phyloP scores from a whole-genome alignment of 1,140 invertebrate species.

The Drosophila biarmipes region DNA sequence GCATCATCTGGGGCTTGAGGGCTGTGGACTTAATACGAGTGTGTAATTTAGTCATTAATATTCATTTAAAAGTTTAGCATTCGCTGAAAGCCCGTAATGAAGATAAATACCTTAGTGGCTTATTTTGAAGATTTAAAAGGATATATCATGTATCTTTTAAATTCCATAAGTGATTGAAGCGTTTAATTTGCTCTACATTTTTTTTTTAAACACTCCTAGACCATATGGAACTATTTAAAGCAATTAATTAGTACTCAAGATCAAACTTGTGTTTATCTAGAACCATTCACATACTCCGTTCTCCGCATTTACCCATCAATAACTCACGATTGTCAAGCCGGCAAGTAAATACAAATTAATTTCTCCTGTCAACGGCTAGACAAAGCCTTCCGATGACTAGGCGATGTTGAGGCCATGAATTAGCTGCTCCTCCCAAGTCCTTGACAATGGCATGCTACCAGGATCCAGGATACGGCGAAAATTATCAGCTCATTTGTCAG shows the following conservation, averaged over 20 bases:
- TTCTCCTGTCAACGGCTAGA: conserved; percentile 51
- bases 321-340: conserved; percentile 27
- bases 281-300: conserved; percentile 17
- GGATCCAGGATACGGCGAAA: conserved; percentile 32
- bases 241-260: not conserved
- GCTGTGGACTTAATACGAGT: not conserved
- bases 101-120: not conserved
- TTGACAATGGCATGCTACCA: conserved; percentile 41
- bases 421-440: conserved; percentile 17
- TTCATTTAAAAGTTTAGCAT: conserved; percentile 14
- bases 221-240: not conserved
- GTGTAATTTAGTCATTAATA: conserved; percentile 20
- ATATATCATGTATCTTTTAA: not conserved
- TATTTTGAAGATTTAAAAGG: not conserved
- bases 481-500: conserved; percentile 64
- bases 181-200: not conserved
- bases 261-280: not conserved
- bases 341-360: conserved; percentile 50
- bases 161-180: not conserved
- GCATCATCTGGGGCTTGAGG: not conserved
- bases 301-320: conserved; percentile 20
- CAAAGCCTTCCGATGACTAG: conserved; percentile 41
- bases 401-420: conserved; percentile 42
- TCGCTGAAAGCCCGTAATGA: conserved; percentile 1
- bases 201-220: no score